Evolutionary conservation across 53 echinoderm and acorn worm species (phyloP), one percentile per base, ranked within the genome.

Genomic region (Actinopyga echinites): DNA sequence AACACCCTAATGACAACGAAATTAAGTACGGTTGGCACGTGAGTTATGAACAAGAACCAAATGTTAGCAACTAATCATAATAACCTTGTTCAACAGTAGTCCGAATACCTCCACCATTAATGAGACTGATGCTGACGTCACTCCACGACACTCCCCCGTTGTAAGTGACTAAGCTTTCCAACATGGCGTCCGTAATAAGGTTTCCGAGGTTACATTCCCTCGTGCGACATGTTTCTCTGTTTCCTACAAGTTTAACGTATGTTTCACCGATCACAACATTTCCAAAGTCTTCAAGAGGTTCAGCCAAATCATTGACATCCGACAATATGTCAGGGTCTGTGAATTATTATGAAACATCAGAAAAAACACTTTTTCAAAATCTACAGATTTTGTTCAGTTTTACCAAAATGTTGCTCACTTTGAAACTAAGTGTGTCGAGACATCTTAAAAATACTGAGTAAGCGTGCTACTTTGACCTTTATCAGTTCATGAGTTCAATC

Each of bases 201-300:
- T 83, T 83, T 19, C 83, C 83, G 34, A 83, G 83, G 83, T 83
- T 83, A 30, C 83, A 83, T 83, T 83, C 83, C 29, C 45, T 5
- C 11, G 5, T 33, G 21, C 83, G 35, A 26, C 83, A 83, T 0
- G 30, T 43, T 65, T 2, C 65, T 1, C 65, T 61, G 32, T 21
- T 6, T 13, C 82, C 82, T 4, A 24, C 42, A 6, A 83, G 65
- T 24, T 24, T 0, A 0, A 83, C 83, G 53, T 43, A 32, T 21
- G 83, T 65, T 37, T 20, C 21, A 21, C 83, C 83, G 1, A 83
- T 65, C 24, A 23, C 22, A 8, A 1, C 5, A 9, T 4, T 10
- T 1, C 24, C 21, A 1, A 66, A 21, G 1, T 64, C 17, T 12
- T 0, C 23, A 20, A 83, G 22, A 19, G 40, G 63, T 65, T 7